Conservation (phyloP, 2,888 invertebrate genomes). For the Alsophila aescularia region DNA sequence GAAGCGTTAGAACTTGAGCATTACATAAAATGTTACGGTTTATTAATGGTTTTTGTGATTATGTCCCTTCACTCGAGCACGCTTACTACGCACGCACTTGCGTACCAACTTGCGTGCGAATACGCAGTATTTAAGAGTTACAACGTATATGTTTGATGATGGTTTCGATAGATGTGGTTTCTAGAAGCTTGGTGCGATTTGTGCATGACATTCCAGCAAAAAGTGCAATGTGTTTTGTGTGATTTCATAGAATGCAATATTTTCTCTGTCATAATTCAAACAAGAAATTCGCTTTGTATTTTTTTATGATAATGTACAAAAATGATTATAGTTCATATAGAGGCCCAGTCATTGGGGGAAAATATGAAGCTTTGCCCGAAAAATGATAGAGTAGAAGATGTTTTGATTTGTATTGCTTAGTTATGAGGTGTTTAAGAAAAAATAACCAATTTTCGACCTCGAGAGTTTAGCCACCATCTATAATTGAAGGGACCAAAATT, state of each 20-base stretch:
- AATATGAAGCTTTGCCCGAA: no score
- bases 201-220: slow-evolving; percentile 36
- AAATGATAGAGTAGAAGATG: no score
- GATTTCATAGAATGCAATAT: slow-evolving; percentile 64
- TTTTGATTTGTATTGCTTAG: no score
- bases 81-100: slow-evolving; percentile 8
- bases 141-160: not conserved
- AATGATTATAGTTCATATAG: no score
- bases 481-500: no score
- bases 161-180: slow-evolving; percentile 14
- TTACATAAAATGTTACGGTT: slow-evolving; percentile 35
- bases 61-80: slow-evolving; percentile 19
- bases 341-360: no score
- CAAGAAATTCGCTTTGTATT: not conserved
- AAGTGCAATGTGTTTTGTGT: slow-evolving; percentile 38
- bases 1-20: slow-evolving; percentile 35
- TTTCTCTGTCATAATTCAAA: slow-evolving; percentile 20
- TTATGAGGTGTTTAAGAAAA: no score
- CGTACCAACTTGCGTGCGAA: slow-evolving; percentile 14
- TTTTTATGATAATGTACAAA: slow-evolving; percentile 5
- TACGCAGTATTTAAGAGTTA: not conserved
- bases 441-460: no score
- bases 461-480: no score
- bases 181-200: slow-evolving; percentile 35
- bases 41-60: slow-evolving; percentile 25